Evolutionary conservation across 2,113 vertebrate species (phyloP), one percentile per base, ranked within the genome.

Genomic region (Pelusios castaneus): DNA sequence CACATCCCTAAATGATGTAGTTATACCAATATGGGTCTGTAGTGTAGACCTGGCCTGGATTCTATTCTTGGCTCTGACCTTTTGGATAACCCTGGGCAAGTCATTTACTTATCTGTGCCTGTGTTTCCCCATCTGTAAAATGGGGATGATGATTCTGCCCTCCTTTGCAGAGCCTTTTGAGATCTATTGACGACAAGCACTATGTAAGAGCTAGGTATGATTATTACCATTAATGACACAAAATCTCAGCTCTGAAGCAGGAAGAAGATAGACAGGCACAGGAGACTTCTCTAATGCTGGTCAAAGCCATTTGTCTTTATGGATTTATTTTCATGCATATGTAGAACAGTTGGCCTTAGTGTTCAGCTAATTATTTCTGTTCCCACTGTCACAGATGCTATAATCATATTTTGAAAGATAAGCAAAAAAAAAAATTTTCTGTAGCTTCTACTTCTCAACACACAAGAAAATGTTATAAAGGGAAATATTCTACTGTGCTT

Each of bases 201-300:
- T n/a, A 67, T 67, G 60, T 67, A 67, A 67, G 60, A 67, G 60
- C 4, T 67, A 67, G 31, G 60, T 67, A n/a, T 67, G 12, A 67
- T 67, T n/a, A n/a, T 67, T 21, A 67, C 95, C 93, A 87, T 70
- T 79, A 80, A 94, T 67, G 92, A 94, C 83, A 92, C 2, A 8
- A 5, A 84, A 92, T 95, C 89, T 93, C 89, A 92, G 89, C 88
- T 96, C 8, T 29, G 41, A 93, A 83, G 47, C 56, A 93, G 55
- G 89, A 89, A 91, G 60, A 77, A 92, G 84, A 27, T n/a, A 4
- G n/a, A 89, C 70, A 82, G 75, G 88, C 27, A 58, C 2, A 31
- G 47, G 86, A 87, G 38, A 25, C 82, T 94, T 81, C 76, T 85
- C 89, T 73, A 41, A 0, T 13, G 9, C 82, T 90, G 93, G 3